A percentile compares a stretch with the other conserved stretches of the same genome.
phyloP scores from a whole-genome alignment of 2,797 vertebrate genomes.

The Pangasius mekongensis region DNA sequence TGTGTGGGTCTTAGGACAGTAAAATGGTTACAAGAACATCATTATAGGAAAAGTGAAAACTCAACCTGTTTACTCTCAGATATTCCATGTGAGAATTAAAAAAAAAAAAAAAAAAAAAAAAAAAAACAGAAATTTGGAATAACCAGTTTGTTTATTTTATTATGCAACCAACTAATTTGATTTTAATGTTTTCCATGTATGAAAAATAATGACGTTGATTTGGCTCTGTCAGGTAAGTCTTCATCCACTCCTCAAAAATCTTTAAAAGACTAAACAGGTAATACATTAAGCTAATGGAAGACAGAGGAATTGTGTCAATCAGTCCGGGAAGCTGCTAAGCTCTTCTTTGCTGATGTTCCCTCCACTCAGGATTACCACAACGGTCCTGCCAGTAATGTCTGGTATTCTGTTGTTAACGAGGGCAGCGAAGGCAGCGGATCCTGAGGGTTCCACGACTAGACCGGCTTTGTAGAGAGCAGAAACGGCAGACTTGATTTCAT shows the following conservation, averaged over 20 bases:
- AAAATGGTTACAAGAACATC: not conserved
- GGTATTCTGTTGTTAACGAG: conserved; percentile 71
- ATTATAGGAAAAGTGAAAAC: not conserved
- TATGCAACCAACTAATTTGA: not conserved
- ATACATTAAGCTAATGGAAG: no score
- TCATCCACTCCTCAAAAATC: not conserved
- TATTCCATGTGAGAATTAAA: not conserved
- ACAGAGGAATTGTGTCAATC: conserved; percentile 16
- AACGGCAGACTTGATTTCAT: conserved; percentile 75
- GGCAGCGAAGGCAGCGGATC: conserved; percentile 76
- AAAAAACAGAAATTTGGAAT: not conserved
- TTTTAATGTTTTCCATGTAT: not conserved
- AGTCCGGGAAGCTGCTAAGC: conserved; percentile 68
- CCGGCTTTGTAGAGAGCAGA: conserved; percentile 72
- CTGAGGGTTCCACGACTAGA: conserved; percentile 77
- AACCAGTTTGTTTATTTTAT: not conserved
- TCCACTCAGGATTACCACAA: conserved; percentile 76
- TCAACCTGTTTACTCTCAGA: not conserved
- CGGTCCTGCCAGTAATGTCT: conserved; percentile 66
- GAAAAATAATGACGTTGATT: not conserved
- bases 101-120: not conserved
- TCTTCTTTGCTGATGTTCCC: conserved; percentile 81
- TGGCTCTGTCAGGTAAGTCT: not conserved
- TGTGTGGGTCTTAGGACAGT: not conserved
- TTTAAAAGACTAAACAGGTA: not conserved